Base-by-base conservation (phyloP, 2,888 invertebrate species). In the Drosophila dives region DNA sequence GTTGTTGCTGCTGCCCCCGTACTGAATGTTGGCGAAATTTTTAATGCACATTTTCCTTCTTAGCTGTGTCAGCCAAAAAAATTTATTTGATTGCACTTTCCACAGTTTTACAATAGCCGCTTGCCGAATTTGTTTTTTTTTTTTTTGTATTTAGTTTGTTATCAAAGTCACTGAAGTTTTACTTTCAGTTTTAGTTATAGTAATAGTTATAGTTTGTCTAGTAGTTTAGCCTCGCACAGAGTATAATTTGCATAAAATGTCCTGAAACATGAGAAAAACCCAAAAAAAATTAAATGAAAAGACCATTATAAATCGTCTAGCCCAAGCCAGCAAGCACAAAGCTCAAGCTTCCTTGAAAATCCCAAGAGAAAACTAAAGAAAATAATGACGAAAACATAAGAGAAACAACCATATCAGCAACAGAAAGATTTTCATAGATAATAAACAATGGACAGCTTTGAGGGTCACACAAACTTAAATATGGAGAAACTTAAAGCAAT, bases 11-110 rank as follows among this genome's bases (percentile, higher is more conserved):
- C 53, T 66, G 49, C 76, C 63, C 63, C 56, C 67, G 64, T 59
- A 68, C 61, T 87, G 77, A 53, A 82, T 75, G 75, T 72, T 69
- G 34, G 60, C 68, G 64, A 59, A 81, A 70, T 83, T 88, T 85
- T 78, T 85, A 77, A 88, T 83, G 83, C 88, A 88, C 86, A 86
- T 90, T 77, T 86, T 85, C 58, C 55, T 65, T 48, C 59, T 65
- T 38, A 42, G 48, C 68, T 81, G 55, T 72, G 73, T 71, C 77
- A 72, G 77, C 77, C 50, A 48, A 63, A 23, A 50, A 69, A 84
- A 86, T 77, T 83, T 89, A 83, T 86, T 90, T 81, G 69, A 88
- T 90, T 88, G 66, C 80, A 88, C 81, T 85, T 86, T 78, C 54
- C 62, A 86, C 77, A 83, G 74, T 83, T 86, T 69, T 55, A 64